Evolutionary conservation across 1,140 invertebrate species (phyloP), one percentile per base, ranked within the genome.

Genomic region (Lepeophtheirus salmonis): DNA sequence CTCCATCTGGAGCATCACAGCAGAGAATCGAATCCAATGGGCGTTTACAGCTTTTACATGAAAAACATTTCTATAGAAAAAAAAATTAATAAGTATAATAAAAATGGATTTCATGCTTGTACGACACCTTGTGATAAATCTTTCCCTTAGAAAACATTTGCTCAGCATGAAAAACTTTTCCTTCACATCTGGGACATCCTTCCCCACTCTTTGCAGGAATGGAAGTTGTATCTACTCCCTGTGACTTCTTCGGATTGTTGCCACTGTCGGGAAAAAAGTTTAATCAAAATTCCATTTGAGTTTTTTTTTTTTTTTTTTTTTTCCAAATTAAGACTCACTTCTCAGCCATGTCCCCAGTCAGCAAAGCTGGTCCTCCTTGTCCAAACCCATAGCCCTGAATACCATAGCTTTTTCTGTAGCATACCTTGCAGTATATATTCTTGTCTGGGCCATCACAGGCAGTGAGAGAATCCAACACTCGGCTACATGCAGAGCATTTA

Each of bases 1-100:
- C 85, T 67, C 80, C 83, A 68, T 89, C 85, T 50, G 86, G 86
- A 4, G 84, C 85, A 67, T 90, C 86, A 67, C 85, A 89, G 51
- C 86, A 85, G 56, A 87, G 70, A 75, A 87, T 81, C 0, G 90
- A 95, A 70, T 97, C 92, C 63, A 97, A 72, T 48, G 91, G 85
- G 65, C 92, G 82, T 68, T 90, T 87, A 69, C 94, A 97, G 22
- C 12, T 21, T 23, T 55, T 55, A 20, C 53, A 55, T 4, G 53
- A 55, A 20, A 55, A 55, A 25, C 53, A 55, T 55, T 22, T 55
- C 22, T 41, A 41, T 41, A 10, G n/a, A 10, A 41, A 41, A 6
- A 41, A 10, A 41, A 41, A 41, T 41, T 6, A 41, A 56, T 10
- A 41, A 41, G 30, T 41, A 41, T 41, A 6, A 41, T 41, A n/a